These are phyloP conservation scores for Pheosia tremula DNA, from an alignment of 2,888 invertebrate genomes.

Conservation along the genomic window DNA sequence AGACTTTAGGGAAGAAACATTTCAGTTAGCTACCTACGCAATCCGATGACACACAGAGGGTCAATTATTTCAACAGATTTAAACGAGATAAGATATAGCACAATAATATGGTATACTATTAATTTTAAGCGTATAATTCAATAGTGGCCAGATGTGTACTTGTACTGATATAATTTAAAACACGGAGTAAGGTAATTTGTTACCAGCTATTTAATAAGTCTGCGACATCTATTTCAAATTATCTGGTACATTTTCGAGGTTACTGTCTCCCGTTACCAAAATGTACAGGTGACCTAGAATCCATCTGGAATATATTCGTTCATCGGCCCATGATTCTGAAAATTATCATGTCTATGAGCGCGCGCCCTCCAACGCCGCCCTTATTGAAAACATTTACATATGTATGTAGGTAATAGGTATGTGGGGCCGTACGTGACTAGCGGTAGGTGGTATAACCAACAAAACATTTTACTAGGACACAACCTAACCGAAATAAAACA, in stretches of 20 bases:
- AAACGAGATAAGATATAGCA: too few species aligned
- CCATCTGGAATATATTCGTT: slow-evolving; percentile 20
- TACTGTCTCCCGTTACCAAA: not conserved
- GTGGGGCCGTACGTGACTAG: slow-evolving; percentile 27
- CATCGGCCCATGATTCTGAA: slow-evolving; percentile 39
- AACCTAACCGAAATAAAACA: not conserved
- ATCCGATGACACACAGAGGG: too few species aligned
- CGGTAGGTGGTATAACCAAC: not conserved
- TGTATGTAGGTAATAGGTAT: slow-evolving; percentile 65
- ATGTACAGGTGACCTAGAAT: slow-evolving; percentile 26
- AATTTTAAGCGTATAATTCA: too few species aligned
- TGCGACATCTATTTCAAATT: not conserved
- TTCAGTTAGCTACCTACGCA: too few species aligned
- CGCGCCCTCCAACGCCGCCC: slow-evolving; percentile 43
- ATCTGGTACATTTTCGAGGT: not conserved
- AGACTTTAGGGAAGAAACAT: too few species aligned
- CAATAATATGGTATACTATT: too few species aligned
- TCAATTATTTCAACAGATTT: too few species aligned
- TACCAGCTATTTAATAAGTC: not conserved
- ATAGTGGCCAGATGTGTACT: too few species aligned
- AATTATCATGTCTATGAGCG: slow-evolving; percentile 53
- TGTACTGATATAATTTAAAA: too few species aligned
- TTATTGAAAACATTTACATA: slow-evolving; percentile 81
- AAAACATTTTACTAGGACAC: not conserved
- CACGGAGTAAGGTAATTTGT: too few species aligned